These are phyloP conservation scores for Choloepus didactylus DNA, from an alignment of 2,797 vertebrate species.

Conservation along the genomic window DNA sequence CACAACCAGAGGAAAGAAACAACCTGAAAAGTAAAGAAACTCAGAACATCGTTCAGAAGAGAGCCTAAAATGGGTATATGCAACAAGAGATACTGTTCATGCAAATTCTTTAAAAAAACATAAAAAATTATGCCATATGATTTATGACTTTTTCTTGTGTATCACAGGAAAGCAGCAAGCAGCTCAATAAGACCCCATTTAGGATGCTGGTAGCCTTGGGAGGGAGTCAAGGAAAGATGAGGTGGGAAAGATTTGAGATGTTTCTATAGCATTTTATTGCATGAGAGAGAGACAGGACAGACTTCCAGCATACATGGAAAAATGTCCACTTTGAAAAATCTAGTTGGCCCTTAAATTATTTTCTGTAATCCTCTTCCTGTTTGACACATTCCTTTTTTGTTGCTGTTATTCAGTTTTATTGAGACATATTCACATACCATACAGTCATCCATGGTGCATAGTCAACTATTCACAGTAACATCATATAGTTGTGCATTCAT, in stretches of 20 bases:
- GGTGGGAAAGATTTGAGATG: neutral
- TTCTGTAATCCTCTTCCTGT: neutral
- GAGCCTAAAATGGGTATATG: neutral
- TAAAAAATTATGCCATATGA: neutral
- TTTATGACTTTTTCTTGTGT: neutral
- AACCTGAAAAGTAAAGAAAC: neutral
- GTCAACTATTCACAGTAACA: no score
- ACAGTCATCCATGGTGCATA: no score
- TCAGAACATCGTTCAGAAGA: neutral
- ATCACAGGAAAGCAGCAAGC: neutral
- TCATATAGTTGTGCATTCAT: no score
- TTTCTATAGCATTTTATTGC: neutral
- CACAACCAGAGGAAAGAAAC: neutral
- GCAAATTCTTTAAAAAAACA: neutral
- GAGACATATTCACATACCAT: no score
- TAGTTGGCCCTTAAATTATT: slow-evolving; percentile 26
- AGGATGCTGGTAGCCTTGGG: neutral
- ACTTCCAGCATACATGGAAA: neutral
- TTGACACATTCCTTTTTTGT: slow-evolving; percentile 28
- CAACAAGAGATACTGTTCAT: neutral
- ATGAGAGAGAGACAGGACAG: neutral
- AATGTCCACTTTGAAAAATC: neutral
- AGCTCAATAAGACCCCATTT: neutral
- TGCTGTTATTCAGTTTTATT: no score
- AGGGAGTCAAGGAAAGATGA: neutral